Conservation (phyloP, 1,140 invertebrate species). For the Bombus superbus region DNA sequence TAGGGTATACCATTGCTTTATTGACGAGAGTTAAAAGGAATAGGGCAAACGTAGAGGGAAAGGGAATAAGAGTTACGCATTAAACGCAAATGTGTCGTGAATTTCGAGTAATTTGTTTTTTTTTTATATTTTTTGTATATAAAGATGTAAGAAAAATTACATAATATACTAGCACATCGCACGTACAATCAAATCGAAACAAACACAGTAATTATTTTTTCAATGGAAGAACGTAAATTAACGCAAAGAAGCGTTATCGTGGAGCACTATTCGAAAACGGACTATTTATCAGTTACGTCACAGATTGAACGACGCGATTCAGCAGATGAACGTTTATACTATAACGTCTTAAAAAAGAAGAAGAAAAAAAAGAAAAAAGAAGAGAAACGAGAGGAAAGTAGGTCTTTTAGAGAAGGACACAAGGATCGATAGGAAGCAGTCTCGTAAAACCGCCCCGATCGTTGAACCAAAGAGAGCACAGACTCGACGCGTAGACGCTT, state of each 20-base stretch:
- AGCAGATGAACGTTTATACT: not conserved
- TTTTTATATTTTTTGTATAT: too few species aligned
- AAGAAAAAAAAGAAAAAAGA: not conserved
- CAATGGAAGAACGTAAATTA: not conserved
- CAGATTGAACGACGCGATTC: not conserved
- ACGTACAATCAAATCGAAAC: not conserved
- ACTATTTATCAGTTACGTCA: not conserved
- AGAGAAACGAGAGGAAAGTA: not conserved
- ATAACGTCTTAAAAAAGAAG: not conserved
- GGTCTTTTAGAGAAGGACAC: conserved; percentile 2
- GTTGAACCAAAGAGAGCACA: conserved; percentile 31
- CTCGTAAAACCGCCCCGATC: conserved; percentile 16
- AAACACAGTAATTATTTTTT: not conserved
- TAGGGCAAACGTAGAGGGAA: not conserved
- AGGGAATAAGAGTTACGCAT: not conserved
- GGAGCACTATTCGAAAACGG: not conserved
- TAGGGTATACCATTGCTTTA: not conserved
- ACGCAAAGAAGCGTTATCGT: not conserved
- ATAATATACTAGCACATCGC: not conserved
- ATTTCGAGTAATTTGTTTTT: not conserved
- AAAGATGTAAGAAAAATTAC: not conserved
- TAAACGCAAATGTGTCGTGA: not conserved
- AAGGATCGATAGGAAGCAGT: conserved; percentile 29
- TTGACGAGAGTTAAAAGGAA: not conserved
- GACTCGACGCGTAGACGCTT: conserved; percentile 50